A percentile compares a stretch with the other conserved stretches of the same genome.
Evolutionary conservation across 2,797 vertebrate genomes (phyloP).

Genomic region (Iguana delicatissima): DNA sequence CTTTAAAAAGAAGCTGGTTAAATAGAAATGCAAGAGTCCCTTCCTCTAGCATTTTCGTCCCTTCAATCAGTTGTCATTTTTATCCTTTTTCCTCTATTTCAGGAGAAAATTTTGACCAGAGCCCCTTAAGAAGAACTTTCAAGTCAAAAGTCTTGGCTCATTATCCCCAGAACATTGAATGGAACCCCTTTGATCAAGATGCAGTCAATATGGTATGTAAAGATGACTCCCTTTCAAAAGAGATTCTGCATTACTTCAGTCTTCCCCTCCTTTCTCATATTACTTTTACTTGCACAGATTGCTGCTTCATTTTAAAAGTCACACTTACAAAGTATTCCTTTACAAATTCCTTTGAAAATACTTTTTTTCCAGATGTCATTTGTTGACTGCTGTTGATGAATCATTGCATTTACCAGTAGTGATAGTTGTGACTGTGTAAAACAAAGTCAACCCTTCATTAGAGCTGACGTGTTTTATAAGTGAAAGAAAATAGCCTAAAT

Average conservation of each 20-base stretch:
- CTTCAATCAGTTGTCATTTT: not conserved
- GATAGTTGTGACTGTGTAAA: not conserved
- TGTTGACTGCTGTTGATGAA: not conserved
- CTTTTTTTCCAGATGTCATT: not conserved
- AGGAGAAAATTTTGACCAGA: conserved; percentile 98
- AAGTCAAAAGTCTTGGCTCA: conserved; percentile 96
- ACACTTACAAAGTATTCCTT: not conserved
- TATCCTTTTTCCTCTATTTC: conserved; percentile 63
- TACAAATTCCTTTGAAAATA: not conserved
- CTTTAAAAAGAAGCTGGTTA: not conserved
- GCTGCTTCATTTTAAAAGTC: not conserved
- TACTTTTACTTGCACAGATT: not conserved
- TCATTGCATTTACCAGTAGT: not conserved
- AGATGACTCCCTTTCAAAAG: conserved; percentile 20
- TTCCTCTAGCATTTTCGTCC: not conserved
- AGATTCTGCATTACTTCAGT: not conserved
- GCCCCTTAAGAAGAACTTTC: conserved; percentile 94
- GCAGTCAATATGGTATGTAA: conserved; percentile 95
- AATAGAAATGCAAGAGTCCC: not conserved
- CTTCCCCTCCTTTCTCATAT: not conserved
- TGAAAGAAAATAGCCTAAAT: not conserved
- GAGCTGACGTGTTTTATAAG: not conserved
- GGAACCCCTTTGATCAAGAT: conserved; percentile 95
- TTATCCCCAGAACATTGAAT: conserved; percentile 94
- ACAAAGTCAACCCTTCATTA: not conserved